Percentiles rank a stretch among this genome's conserved stretches.
Evolutionary conservation across 2,113 vertebrate genomes (phyloP).

Genomic region (Mesembrinibis cayennensis): DNA sequence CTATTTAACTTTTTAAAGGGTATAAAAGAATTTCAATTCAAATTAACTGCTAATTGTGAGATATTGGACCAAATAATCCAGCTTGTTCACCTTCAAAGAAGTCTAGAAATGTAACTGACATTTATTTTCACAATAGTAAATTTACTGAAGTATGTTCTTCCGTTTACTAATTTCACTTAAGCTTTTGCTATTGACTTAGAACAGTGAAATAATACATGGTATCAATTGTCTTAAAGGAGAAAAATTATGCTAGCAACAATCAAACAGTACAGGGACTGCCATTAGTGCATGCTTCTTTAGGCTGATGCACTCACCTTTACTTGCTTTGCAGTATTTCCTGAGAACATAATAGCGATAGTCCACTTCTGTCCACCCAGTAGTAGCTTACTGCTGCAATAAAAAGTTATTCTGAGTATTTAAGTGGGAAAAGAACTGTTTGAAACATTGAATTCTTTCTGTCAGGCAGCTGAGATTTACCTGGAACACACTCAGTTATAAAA

Average conservation of each 20-base stretch:
- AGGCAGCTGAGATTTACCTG: constrained; percentile 58
- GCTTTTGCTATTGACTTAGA: not conserved
- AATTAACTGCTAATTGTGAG: not conserved
- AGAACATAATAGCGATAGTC: not conserved
- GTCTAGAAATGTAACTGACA: not conserved
- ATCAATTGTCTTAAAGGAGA: not conserved
- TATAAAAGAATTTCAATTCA: not conserved
- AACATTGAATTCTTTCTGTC: constrained; percentile 55
- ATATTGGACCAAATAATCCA: not conserved
- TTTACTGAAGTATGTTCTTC: not conserved
- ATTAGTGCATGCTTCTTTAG: not conserved
- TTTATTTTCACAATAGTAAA: not conserved
- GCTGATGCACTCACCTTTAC: not conserved
- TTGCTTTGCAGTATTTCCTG: not conserved
- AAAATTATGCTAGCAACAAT: not conserved
- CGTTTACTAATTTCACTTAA: not conserved
- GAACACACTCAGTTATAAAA: constrained; percentile 45
- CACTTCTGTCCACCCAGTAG: not conserved
- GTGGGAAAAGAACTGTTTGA: constrained; percentile 9
- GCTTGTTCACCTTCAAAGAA: not conserved
- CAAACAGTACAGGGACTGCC: not conserved
- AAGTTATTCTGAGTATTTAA: constrained; percentile 8
- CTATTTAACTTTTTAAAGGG: not conserved
- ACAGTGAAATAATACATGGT: not conserved
- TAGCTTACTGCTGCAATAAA: constrained; percentile 23